These are phyloP conservation scores for Rosalia funebris DNA, from an alignment of 2,888 invertebrate genomes.

Conservation along the genomic window DNA sequence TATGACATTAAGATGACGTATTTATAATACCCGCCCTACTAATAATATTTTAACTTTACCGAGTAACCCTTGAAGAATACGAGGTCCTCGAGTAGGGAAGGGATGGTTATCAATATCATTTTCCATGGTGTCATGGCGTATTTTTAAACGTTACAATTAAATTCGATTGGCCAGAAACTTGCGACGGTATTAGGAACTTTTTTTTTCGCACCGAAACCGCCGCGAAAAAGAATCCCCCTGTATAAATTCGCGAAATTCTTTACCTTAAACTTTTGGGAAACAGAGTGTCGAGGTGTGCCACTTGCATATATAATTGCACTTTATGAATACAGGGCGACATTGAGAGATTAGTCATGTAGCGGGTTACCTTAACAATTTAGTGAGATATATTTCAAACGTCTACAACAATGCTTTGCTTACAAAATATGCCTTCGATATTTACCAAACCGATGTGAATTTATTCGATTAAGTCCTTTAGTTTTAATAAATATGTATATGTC, in stretches of 20 bases:
- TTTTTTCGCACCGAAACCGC: no score
- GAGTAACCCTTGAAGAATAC: no score
- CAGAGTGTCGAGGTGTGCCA: conserved; percentile 24
- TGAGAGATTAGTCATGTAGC: conserved; percentile 26
- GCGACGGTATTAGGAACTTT: no score
- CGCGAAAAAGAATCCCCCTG: not conserved
- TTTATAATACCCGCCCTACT: no score
- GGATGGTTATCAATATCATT: no score
- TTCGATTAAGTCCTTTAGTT: not conserved
- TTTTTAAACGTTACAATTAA: no score
- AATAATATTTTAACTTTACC: no score
- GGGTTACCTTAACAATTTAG: conserved; percentile 17
- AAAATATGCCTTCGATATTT: not conserved
- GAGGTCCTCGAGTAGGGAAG: no score
- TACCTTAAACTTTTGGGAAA: not conserved
- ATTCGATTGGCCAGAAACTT: no score
- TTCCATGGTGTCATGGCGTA: no score
- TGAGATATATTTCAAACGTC: conserved; percentile 23
- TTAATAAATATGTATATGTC: not conserved
- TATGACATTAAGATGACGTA: no score
- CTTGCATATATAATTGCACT: conserved; percentile 24
- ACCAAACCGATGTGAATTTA: not conserved
- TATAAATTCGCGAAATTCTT: not conserved
- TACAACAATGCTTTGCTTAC: not conserved
- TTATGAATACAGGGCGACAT: conserved; percentile 34